phyloP scores from a whole-genome alignment of 2,113 vertebrate species.

The Nanorana parkeri region DNA sequence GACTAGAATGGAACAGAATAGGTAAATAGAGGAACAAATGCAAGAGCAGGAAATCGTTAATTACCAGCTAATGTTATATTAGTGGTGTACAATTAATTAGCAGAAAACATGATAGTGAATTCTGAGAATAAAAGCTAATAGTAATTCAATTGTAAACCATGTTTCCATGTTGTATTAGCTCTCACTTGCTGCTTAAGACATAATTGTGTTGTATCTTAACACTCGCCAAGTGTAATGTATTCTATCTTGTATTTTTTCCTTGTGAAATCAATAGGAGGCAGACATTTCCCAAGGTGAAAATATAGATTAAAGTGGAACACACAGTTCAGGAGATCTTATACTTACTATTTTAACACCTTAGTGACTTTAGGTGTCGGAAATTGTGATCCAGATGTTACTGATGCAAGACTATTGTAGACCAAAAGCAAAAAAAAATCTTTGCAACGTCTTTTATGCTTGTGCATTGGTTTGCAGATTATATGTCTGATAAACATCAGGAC shows the following conservation, averaged over 20 bases:
- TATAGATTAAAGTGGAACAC: conserved; percentile 53
- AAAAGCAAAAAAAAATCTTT: conserved; percentile 17
- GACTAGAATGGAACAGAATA: conserved; percentile 19
- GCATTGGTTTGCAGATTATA: conserved; percentile 20
- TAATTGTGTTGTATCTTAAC: conserved; percentile 46
- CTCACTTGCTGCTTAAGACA: conserved; percentile 15
- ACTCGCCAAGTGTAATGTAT: conserved; percentile 52
- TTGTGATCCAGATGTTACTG: conserved; percentile 3
- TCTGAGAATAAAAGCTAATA: conserved; percentile 24
- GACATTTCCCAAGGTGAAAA: conserved; percentile 57
- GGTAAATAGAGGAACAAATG: conserved; percentile 41
- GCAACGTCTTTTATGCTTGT: conserved; percentile 33
- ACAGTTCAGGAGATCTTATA: conserved; percentile 40
- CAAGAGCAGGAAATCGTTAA: conserved; percentile 39
- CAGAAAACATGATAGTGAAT: conserved; percentile 27
- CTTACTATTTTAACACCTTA: conserved; percentile 47
- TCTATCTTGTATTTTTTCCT: conserved; percentile 42
- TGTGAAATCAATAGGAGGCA: conserved; percentile 54
- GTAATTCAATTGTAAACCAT: conserved; percentile 31
- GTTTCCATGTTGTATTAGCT: conserved; percentile 20
- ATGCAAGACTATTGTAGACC: not conserved
- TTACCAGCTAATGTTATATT: conserved; percentile 27
- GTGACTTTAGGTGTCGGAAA: conserved; percentile 22
- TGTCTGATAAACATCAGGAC: conserved; percentile 43
- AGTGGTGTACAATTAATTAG: conserved; percentile 34